Conservation (phyloP, 1,140 invertebrate genomes). For the Heliconius himera region DNA sequence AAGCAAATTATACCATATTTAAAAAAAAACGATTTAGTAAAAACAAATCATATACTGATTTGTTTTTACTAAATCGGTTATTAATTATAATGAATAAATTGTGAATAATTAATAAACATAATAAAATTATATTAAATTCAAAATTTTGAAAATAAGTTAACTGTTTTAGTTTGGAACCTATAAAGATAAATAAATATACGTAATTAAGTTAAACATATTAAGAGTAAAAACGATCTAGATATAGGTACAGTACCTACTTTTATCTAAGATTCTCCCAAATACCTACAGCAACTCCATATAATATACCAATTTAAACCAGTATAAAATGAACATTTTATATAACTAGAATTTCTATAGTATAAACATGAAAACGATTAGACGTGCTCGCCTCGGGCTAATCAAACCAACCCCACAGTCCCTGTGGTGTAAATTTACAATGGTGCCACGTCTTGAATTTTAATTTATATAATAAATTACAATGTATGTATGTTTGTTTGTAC, state of each 20-base stretch:
- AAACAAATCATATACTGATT: no score
- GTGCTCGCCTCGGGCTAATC: constrained; percentile 23
- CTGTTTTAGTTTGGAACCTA: background rate
- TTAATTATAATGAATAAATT: background rate
- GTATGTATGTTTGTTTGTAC: background rate
- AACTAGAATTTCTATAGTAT: background rate
- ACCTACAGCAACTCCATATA: background rate
- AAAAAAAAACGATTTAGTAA: no score
- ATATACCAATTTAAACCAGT: background rate
- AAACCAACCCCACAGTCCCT: constrained; percentile 20
- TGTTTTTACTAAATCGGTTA: no score
- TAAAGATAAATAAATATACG: background rate
- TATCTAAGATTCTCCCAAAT: background rate
- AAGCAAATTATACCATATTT: no score
- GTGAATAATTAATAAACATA: no score
- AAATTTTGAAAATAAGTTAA: no score
- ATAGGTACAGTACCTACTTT: background rate
- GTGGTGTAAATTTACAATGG: constrained; percentile 2
- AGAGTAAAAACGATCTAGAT: background rate
- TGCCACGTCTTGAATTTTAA: background rate
- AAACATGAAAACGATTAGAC: constrained; percentile 13
- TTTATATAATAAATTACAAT: background rate
- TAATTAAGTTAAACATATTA: background rate
- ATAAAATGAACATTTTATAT: background rate
- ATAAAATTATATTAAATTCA: no score